Evolutionary conservation across 2,113 vertebrate genomes (phyloP).

Genomic region (Siniperca chuatsi): DNA sequence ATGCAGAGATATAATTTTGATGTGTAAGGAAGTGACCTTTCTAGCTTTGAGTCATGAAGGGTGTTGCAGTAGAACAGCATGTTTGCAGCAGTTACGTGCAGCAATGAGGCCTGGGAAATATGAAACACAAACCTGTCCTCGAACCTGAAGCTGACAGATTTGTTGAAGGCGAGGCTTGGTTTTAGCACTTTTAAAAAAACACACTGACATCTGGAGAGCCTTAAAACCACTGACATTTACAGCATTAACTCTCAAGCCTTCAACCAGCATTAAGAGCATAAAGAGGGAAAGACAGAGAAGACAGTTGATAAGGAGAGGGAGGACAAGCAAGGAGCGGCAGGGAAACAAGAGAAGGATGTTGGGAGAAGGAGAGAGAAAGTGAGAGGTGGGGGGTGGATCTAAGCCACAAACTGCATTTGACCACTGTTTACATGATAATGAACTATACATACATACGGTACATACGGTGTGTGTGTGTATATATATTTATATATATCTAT

Average conservation of each 20-base stretch:
- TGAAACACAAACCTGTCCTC: conserved; percentile 29
- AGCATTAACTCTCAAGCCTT: conserved; percentile 66
- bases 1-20: conserved; percentile 46
- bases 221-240: conserved; percentile 73
- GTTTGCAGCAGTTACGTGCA: conserved; percentile 14
- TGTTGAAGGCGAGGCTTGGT: conserved; percentile 38
- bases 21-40: conserved; percentile 29
- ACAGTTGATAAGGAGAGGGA: conserved; percentile 19
- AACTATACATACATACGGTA: background rate
- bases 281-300: conserved; percentile 45
- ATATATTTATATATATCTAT: too few species aligned
- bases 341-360: conserved; percentile 3
- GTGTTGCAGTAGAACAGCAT: background rate
- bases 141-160: conserved; percentile 51
- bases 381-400: conserved; percentile 18
- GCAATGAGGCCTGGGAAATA: background rate
- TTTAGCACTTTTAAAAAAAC: conserved; percentile 39
- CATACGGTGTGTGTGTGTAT: background rate
- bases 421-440: conserved; percentile 51
- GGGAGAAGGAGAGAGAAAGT: background rate
- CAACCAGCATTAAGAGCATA: conserved; percentile 53
- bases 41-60: conserved; percentile 9
- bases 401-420: conserved; percentile 52
- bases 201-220: conserved; percentile 63
- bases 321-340: background rate